Evolutionary conservation across 2,113 vertebrate genomes (phyloP).

Genomic region (Phodopus roborovskii): DNA sequence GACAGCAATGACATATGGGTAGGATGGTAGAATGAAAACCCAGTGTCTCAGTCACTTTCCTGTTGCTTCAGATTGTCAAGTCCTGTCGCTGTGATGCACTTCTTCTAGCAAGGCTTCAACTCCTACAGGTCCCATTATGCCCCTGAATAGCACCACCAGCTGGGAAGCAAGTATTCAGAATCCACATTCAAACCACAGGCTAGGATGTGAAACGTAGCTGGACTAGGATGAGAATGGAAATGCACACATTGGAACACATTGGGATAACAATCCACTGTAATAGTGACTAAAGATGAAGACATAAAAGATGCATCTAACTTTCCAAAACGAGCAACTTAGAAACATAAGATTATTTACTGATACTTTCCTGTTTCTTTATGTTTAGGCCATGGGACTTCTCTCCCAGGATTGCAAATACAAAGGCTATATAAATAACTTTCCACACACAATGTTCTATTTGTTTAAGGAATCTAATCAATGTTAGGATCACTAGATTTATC

Average conservation of each 20-base stretch:
- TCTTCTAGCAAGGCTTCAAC: not conserved
- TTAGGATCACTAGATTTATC: not conserved
- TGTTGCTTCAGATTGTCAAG: not conserved
- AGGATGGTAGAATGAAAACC: not conserved
- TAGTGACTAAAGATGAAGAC: not conserved
- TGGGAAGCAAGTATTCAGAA: not conserved
- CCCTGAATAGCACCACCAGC: not conserved
- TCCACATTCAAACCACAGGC: not conserved
- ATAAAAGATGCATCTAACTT: not conserved
- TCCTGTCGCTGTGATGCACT: not conserved
- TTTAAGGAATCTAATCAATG: constrained; percentile 22
- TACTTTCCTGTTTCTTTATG: rapidly evolving
- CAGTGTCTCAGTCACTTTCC: not conserved
- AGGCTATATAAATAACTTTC: not conserved
- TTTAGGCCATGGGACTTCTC: not conserved
- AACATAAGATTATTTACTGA: not conserved
- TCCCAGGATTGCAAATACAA: not conserved
- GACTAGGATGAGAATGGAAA: not conserved
- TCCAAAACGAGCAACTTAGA: not conserved
- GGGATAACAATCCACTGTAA: not conserved
- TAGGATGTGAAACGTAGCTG: not conserved
- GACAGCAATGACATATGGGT: not conserved
- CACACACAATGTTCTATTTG: not conserved
- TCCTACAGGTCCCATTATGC: not conserved
- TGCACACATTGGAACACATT: not conserved